Evolutionary conservation across 2,113 vertebrate species (phyloP), one percentile per base, ranked within the genome.

Genomic region (Synchiropus splendidus): DNA sequence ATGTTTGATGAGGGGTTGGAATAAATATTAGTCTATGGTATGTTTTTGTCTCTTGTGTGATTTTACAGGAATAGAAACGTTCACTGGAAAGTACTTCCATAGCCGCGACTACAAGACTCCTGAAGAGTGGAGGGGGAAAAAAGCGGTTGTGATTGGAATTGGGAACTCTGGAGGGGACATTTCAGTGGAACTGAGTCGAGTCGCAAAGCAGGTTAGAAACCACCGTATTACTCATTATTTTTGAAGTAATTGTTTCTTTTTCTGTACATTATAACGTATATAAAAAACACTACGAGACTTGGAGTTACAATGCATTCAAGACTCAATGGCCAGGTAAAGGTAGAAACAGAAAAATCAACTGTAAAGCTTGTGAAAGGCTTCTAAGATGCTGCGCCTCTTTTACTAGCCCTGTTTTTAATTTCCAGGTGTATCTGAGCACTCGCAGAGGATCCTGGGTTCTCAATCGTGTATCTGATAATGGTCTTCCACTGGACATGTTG

Each of bases 131-230:
- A 63, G 52, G 0, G 67, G 85, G 38, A 91, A 95, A 66, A 90
- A 74, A 39, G 89, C 77, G 8, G 46, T 95, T 6, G 60, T 98
- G 43, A 68, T 97, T 0, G 94, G 94, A 31, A 88, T 94, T 0
- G 94, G 94, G 37, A 98, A 97, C 71, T 97, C 92, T 0, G 94
- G 94, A 35, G 83, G 81, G 1, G 94, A 98, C 51, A 78, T 98
- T 18, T 87, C 94, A 0, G 94, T 94, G 67, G 94, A 98, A 52
- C 82, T 94, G 36, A 94, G 92, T 77, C 85, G 88, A 42, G 67
- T 71, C 5, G 82, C 92, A 57, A 85, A 91, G 61, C 92, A 97
- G 90, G 94, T 96, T 12, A 2, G 45, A n/a, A n/a, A n/a, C n/a
- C n/a, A n/a, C n/a, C n/a, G n/a, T n/a, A n/a, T n/a, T n/a, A n/a